A percentile compares a stretch with the other conserved stretches of the same genome.
These are phyloP conservation scores for Pelosia muscerda DNA, from an alignment of 2,888 invertebrate species.

Conservation along the genomic window DNA sequence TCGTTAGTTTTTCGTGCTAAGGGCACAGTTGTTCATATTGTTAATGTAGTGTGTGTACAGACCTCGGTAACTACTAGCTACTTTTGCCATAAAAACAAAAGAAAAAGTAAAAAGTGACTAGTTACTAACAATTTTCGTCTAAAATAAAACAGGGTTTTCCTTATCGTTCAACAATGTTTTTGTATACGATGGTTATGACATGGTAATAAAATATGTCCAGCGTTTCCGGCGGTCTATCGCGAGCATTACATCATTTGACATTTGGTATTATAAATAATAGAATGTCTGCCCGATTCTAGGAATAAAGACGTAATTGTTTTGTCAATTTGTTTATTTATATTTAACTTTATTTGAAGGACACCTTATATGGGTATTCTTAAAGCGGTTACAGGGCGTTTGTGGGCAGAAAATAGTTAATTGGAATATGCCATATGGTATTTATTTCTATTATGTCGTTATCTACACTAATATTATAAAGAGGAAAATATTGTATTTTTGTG, in stretches of 20 bases:
- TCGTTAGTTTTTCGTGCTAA: too few relatives aligned
- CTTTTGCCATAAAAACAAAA: neutral
- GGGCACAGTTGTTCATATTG: too few relatives aligned
- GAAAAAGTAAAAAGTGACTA: neutral
- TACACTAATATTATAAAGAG: too few relatives aligned
- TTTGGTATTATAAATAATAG: constrained; percentile 20
- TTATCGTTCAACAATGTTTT: constrained; percentile 10
- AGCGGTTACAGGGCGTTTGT: neutral
- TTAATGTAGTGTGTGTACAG: too few relatives aligned
- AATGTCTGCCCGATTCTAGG: constrained; percentile 12
- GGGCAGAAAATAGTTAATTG: neutral
- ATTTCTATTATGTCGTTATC: neutral
- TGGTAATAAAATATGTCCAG: constrained; percentile 26
- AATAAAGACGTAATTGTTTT: constrained; percentile 15
- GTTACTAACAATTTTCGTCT: neutral
- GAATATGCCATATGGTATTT: neutral
- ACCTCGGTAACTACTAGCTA: too few relatives aligned
- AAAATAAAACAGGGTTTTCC: neutral
- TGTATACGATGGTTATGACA: constrained; percentile 30
- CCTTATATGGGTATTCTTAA: neutral
- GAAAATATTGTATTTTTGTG: too few relatives aligned
- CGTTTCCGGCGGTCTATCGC: constrained; percentile 37
- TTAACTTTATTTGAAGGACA: neutral
- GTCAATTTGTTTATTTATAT: constrained; percentile 12
- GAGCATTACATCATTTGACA: constrained; percentile 22